Evolutionary conservation across 2,113 vertebrate species (phyloP).

Genomic region (Triplophysa dalaica): DNA sequence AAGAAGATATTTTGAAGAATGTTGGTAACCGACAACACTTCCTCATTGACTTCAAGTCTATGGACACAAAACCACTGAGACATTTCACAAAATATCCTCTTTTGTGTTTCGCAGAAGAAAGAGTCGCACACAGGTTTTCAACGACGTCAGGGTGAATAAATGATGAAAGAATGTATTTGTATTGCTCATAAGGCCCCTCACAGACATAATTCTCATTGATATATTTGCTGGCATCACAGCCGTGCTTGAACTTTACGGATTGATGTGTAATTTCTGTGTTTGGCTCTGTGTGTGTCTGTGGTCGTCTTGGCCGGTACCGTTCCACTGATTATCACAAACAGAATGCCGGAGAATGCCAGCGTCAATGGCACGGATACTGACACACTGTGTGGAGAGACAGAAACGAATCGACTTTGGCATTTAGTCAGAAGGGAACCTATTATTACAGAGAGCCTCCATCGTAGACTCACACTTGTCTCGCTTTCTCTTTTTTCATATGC

Average conservation of each 20-base stretch:
- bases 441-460: conserved; percentile 43
- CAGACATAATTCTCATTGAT: conserved; percentile 3
- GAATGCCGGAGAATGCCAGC: conserved; percentile 31
- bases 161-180: neutral
- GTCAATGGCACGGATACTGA: conserved; percentile 33
- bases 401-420: conserved; percentile 43
- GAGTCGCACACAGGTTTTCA: neutral
- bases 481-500: neutral
- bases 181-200: neutral
- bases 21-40: neutral
- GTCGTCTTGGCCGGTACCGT: conserved; percentile 25
- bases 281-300: conserved; percentile 40
- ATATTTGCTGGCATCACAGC: conserved; percentile 17
- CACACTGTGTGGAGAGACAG: conserved; percentile 22
- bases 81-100: neutral
- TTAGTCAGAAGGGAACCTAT: conserved; percentile 45
- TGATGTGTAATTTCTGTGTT: conserved; percentile 39
- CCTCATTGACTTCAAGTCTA: too few species aligned
- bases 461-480: conserved; percentile 7
- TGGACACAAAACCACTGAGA: too few species aligned
- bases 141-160: neutral
- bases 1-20: neutral
- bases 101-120: too few species aligned
- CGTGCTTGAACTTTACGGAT: conserved; percentile 32
- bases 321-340: conserved; percentile 48